Evolutionary conservation across 2,888 invertebrate genomes (phyloP).

Genomic region (Steinernema carpocapsae): DNA sequence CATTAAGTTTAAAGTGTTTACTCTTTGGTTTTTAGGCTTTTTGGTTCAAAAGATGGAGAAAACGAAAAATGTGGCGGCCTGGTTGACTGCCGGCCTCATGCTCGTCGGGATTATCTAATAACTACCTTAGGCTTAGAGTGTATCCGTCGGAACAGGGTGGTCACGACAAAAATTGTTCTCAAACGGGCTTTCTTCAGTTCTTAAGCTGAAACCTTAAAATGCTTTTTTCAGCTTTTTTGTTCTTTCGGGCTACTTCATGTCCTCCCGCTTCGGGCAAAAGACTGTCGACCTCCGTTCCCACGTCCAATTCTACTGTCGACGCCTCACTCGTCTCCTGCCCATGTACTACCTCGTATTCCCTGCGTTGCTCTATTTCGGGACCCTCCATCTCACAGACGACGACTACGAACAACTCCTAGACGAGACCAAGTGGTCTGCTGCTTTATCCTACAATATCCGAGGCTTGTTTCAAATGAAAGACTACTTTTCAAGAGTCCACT

Average conservation of each 20-base stretch:
- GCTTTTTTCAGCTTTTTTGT: slow-evolving; percentile 27
- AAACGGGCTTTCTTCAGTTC: too few species aligned
- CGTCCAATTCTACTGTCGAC: neutral
- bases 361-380: neutral
- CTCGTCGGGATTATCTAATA: too few species aligned
- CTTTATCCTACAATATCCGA: neutral
- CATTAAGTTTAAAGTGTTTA: too few species aligned
- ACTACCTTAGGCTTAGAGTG: too few species aligned
- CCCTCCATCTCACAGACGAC: neutral
- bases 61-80: too few species aligned
- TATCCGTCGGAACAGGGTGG: too few species aligned
- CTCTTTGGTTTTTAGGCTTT: too few species aligned
- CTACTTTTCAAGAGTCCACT: slow-evolving; percentile 8
- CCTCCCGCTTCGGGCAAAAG: neutral
- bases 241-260: slow-evolving; percentile 16
- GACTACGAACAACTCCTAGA: neutral
- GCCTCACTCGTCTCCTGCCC: slow-evolving; percentile 1
- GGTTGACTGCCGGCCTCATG: too few species aligned
- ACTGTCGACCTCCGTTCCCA: neutral
- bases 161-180: too few species aligned
- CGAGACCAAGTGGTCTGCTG: neutral
- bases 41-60: too few species aligned
- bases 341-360: slow-evolving; percentile 23
- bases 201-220: too few species aligned
- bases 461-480: neutral